Conservation (phyloP, 2,797 vertebrate genomes). For the Nannoperca obscura region DNA sequence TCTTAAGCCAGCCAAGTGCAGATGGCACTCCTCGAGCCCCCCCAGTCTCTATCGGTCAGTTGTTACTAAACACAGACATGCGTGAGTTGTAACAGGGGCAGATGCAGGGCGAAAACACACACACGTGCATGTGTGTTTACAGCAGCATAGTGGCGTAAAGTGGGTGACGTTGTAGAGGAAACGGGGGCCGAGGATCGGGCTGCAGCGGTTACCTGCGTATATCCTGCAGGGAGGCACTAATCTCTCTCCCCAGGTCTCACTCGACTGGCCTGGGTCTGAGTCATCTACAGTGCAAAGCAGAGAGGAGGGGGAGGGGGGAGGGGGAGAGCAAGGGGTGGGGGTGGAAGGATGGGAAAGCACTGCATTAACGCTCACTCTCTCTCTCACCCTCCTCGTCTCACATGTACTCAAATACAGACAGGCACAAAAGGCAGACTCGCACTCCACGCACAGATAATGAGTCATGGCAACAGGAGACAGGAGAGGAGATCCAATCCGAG, state of each 20-base stretch:
- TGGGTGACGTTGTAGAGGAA: slow-evolving; percentile 58
- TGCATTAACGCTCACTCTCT: slow-evolving; percentile 82
- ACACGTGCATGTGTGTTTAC: slow-evolving; percentile 74
- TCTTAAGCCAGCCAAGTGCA: slow-evolving; percentile 69
- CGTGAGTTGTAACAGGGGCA: slow-evolving; percentile 66
- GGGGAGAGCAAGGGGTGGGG: slow-evolving; percentile 60
- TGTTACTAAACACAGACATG: slow-evolving; percentile 75
- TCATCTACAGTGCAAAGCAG: slow-evolving; percentile 93
- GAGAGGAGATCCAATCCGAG: slow-evolving; percentile 54
- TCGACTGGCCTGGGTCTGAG: slow-evolving; percentile 92
- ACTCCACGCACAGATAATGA: slow-evolving; percentile 72
- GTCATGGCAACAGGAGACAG: slow-evolving; percentile 70
- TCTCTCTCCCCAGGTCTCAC: slow-evolving; percentile 91
- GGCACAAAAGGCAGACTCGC: slow-evolving; percentile 66
- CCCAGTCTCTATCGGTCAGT: slow-evolving; percentile 24
- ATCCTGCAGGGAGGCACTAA: slow-evolving; percentile 92
- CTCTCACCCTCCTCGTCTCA: slow-evolving; percentile 62
- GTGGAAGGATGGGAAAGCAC: slow-evolving; percentile 87
- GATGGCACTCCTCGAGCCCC: slow-evolving; percentile 29
- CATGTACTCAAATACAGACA: slow-evolving; percentile 69
- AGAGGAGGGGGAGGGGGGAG: slow-evolving; percentile 81
- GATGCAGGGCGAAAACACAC: slow-evolving; percentile 74
- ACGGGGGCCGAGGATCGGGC: slow-evolving; percentile 66
- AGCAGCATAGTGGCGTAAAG: slow-evolving; percentile 57
- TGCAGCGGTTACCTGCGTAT: slow-evolving; percentile 90